Base-by-base conservation (phyloP, 2,888 invertebrate species). In the Mellilla xanthometata region DNA sequence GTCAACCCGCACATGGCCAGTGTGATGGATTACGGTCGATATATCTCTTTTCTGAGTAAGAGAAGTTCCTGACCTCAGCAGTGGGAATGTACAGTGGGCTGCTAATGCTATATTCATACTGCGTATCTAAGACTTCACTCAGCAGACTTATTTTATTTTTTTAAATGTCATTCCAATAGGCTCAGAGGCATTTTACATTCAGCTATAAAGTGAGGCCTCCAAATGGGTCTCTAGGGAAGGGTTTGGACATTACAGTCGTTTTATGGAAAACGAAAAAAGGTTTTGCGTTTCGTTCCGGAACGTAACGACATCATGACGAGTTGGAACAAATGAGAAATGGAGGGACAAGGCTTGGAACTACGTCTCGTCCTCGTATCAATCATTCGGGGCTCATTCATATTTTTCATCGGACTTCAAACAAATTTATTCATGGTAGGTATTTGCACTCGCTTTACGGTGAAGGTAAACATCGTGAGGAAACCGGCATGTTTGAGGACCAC, bases 191-290 rank as follows among this genome's bases (percentile, higher is more conserved):
- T 40, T 46, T 40, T 40, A 46, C 46, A 46, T 26, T 36, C 13
- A 19, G 32, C 38, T 36, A 45, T 52, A 50, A 55, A 50, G 44
- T 38, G 27, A 36, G 35, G 35, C 26, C 26, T 30, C 38, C 41
- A 34, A 36, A 41, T 39, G 24, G 12, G 35, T 41, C 49, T 39
- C 42, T 19, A 19, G 42, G 32, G 30, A 34, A 45, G 22, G 40
- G 45, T 35, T 19, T 19, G 27, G 40, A 38, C 39, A 43, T 40
- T 31, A 38, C 33, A 43, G 24, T 36, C 32, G 34, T 49, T 49
- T 43, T 48, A 31, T 41, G 13, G 28, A 49, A 49, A 45, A 45
- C 38, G 49, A 48, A 49, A 49, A 55, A 54, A 49, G 46, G 49
- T 42, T 52, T 55, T 47, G 35, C 49, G 39, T 49, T 49, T 46